Percentiles rank a stretch among this genome's conserved stretches.
phyloP scores from a whole-genome alignment of 2,797 vertebrate species.

The Enteromius unitaeniatus region DNA sequence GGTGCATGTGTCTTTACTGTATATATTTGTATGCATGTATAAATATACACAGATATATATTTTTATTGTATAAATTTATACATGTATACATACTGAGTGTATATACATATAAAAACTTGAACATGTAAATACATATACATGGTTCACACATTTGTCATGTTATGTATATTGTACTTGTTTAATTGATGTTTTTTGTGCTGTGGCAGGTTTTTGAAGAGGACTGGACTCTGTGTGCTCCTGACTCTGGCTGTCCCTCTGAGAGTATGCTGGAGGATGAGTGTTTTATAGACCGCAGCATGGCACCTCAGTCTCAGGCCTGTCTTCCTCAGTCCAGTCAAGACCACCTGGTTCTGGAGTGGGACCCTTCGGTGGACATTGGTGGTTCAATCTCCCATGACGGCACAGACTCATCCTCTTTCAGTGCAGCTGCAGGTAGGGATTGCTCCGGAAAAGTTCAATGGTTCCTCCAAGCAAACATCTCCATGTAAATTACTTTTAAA shows the following conservation, averaged over 20 bases:
- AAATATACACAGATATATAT: too few relatives aligned
- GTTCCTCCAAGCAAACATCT: background rate
- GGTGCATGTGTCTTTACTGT: too few relatives aligned
- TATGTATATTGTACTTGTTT: background rate
- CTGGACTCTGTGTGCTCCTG: conserved; percentile 70
- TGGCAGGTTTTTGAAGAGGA: conserved; percentile 82
- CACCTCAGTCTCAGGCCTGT: conserved; percentile 27
- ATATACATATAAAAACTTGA: too few relatives aligned
- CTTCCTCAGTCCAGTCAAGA: conserved; percentile 62
- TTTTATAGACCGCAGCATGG: conserved; percentile 49
- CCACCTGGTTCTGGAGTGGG: conserved; percentile 84
- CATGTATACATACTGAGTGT: too few relatives aligned
- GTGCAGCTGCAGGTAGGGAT: conserved; percentile 65
- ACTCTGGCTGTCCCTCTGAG: conserved; percentile 78
- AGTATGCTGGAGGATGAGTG: conserved; percentile 69
- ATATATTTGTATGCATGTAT: too few relatives aligned
- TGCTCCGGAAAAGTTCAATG: background rate
- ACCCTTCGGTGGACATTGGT: conserved; percentile 86
- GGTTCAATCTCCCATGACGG: conserved; percentile 74
- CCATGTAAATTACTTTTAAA: background rate
- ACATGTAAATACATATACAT: too few relatives aligned
- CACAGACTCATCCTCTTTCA: conserved; percentile 76
- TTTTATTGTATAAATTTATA: too few relatives aligned
- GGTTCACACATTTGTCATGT: too few relatives aligned
- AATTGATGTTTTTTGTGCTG: background rate